Base-by-base conservation (phyloP, 1,140 invertebrate species). In the Archegozetes longisetosus region DNA sequence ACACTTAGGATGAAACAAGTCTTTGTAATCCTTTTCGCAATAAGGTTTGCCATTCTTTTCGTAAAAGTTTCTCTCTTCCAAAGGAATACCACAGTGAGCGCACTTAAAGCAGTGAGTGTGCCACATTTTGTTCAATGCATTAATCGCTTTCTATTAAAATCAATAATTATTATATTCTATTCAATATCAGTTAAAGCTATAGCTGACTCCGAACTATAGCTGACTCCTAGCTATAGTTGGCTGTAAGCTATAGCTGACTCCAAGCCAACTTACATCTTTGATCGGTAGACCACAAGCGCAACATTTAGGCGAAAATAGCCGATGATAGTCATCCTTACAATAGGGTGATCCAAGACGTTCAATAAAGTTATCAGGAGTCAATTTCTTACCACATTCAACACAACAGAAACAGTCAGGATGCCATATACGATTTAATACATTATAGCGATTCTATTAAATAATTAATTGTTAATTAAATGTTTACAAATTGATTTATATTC, bases 211-310 rank as follows among this genome's bases (percentile, higher is more conserved):
- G 9, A 46, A 12, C 9, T 46, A 46, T 46, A 12, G n/a, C n/a
- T 46, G 9, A 46, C n/a, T 46, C 9, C n/a, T 46, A 46, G n/a
- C n/a, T 46, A 12, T 12, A 12, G 40, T 9, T 12, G 40, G 88
- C 89, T 75, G 95, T 98, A 77, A 96, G 93, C 9, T 46, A 79
- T 98, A 99, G 75, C 98, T 93, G 72, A 98, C 93, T 62, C 91
- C 93, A 92, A 98, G 28, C 98, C 89, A 2, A 58, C 57, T 24
- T 22, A 91, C 57, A 78, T 98, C 94, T 67, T 96, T 79, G 73
- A 98, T 98, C 6, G 95, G 89, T 64, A 91, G 92, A 73, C 95
- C 94, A 78, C 95, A 99, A 73, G 95, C 96, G 60, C 88, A 88
- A 76, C 95, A 99, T 68, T 91, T 80, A 1, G 95, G 94, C 58